Evolutionary conservation across 2,113 vertebrate species (phyloP).

Genomic region (Catagonus wagneri): DNA sequence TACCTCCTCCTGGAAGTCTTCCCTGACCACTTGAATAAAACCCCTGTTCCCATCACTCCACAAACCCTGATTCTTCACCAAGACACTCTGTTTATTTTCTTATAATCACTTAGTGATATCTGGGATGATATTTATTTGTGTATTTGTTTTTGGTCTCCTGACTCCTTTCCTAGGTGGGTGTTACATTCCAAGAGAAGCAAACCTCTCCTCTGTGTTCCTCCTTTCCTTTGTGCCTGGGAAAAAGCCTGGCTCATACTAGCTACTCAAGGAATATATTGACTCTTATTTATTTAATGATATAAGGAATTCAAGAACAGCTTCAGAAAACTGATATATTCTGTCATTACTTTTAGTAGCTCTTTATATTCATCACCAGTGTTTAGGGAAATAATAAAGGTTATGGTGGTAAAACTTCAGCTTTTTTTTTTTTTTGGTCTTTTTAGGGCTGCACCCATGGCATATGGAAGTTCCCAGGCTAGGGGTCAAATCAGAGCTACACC

Average conservation of each 20-base stretch:
- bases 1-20: neutral
- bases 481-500: too few relatives aligned
- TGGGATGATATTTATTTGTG: neutral
- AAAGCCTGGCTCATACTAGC: neutral
- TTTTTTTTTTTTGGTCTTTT: too few relatives aligned
- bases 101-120: neutral
- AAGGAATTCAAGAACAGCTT: neutral
- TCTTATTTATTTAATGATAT: neutral
- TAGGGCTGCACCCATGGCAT: too few relatives aligned
- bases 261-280: neutral
- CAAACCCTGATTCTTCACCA: neutral
- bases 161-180: neutral
- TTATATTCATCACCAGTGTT: neutral
- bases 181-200: neutral
- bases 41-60: neutral
- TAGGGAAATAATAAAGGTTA: neutral
- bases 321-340: neutral
- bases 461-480: too few relatives aligned
- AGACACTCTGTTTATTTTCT: neutral
- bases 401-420: neutral
- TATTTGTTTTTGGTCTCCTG: neutral
- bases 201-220: neutral
- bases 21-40: neutral
- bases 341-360: neutral
- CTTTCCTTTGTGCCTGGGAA: neutral